phyloP scores from a whole-genome alignment of 2,113 vertebrate species.

The Beaufortia kweichowensis region DNA sequence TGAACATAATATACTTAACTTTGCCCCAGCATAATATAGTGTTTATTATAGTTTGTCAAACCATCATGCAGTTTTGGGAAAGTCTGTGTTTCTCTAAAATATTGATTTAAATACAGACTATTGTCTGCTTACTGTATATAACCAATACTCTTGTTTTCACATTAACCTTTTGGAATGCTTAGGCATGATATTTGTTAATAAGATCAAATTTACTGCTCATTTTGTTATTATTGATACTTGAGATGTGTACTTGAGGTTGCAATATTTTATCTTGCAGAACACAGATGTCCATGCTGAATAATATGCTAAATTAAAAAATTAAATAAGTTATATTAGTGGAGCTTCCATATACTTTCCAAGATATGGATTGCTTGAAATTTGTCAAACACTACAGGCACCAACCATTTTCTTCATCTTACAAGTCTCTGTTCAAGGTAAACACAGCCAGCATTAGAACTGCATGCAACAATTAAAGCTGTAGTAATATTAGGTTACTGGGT shows the following conservation, averaged over 20 bases:
- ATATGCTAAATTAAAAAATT: not conserved
- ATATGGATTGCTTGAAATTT: slow-evolving; percentile 17
- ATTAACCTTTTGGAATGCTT: slow-evolving; percentile 61
- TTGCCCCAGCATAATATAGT: too few relatives aligned
- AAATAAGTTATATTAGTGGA: not conserved
- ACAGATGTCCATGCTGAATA: not conserved
- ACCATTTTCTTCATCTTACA: slow-evolving; percentile 3
- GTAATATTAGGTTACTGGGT: slow-evolving; percentile 2
- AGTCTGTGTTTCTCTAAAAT: not conserved
- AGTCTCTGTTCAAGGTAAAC: slow-evolving; percentile 14
- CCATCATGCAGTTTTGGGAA: not conserved
- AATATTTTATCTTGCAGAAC: not conserved
- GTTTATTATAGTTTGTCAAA: slow-evolving; percentile 10
- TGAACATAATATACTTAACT: not conserved
- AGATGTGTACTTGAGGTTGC: not conserved
- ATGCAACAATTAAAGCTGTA: slow-evolving; percentile 34
- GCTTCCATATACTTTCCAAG: slow-evolving; percentile 8
- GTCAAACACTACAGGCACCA: slow-evolving; percentile 22
- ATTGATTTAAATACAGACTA: not conserved
- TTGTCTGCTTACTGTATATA: not conserved
- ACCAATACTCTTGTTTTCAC: not conserved
- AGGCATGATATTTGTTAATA: slow-evolving; percentile 4
- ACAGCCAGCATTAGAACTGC: slow-evolving; percentile 30
- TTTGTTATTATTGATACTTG: slow-evolving; percentile 17
- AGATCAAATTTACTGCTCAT: not conserved